Evolutionary conservation across 2,797 vertebrate genomes (phyloP).

Genomic region (Acestrorhynchus altus): DNA sequence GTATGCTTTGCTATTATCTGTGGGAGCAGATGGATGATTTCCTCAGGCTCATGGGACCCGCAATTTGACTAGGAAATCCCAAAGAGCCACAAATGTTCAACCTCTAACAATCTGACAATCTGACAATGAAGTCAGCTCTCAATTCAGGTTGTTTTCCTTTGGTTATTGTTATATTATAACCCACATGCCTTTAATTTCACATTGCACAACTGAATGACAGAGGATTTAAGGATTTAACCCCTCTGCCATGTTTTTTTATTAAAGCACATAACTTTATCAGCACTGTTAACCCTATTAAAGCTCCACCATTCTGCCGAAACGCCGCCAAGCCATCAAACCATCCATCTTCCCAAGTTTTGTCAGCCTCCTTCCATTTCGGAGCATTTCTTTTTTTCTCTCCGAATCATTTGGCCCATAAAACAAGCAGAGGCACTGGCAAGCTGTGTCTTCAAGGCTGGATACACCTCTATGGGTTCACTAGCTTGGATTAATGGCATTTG

Average conservation of each 20-base stretch:
- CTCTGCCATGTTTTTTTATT: neutral
- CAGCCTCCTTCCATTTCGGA: conserved; percentile 34
- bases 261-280: conserved; percentile 14
- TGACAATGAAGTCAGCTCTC: conserved; percentile 47
- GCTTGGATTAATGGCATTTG: conserved; percentile 66
- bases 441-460: conserved; percentile 65
- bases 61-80: conserved; percentile 57
- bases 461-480: conserved; percentile 66
- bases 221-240: neutral
- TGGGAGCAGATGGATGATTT: conserved; percentile 56
- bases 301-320: neutral
- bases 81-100: conserved; percentile 39
- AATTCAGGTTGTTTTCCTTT: neutral
- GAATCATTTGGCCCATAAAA: conserved; percentile 59
- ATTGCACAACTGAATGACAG: neutral
- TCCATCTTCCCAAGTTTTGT: conserved; percentile 39
- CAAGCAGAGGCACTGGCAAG: conserved; percentile 56
- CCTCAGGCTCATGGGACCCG: conserved; percentile 45
- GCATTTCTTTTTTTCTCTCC: conserved; percentile 44
- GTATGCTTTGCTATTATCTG: conserved; percentile 54
- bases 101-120: conserved; percentile 46
- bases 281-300: conserved; percentile 23
- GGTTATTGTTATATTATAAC: too few relatives aligned
- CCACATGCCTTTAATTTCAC: too few relatives aligned
- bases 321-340: conserved; percentile 47